Percentiles rank a stretch among this genome's conserved stretches.
Conservation (phyloP, 1,140 invertebrate species). For the Camponotus floridanus region DNA sequence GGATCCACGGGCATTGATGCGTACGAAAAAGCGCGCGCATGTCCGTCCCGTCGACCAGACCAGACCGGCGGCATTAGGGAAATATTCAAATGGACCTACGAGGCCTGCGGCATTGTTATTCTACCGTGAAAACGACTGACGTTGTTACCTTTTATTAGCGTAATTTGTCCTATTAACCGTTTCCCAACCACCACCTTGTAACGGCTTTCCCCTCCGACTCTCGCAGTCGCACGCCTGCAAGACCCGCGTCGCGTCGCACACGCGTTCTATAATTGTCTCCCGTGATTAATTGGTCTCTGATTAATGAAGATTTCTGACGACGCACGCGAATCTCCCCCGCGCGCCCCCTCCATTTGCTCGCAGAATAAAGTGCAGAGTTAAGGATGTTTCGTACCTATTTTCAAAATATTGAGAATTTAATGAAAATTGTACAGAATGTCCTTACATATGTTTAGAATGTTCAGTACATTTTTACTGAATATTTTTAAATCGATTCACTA, state of each 20-base stretch:
- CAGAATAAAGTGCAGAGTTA: not conserved
- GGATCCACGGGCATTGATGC: slow-evolving; percentile 79
- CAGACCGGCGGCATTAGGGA: slow-evolving; percentile 77
- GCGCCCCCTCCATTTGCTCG: not conserved
- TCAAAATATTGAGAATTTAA: too few species aligned
- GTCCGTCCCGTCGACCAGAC: slow-evolving; percentile 67
- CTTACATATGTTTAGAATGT: too few species aligned
- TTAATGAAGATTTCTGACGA: slow-evolving; percentile 41
- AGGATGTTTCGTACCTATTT: too few species aligned
- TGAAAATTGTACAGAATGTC: too few species aligned
- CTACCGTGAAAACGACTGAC: slow-evolving; percentile 83
- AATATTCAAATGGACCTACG: slow-evolving; percentile 82
- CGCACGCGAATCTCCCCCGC: not conserved
- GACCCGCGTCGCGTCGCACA: slow-evolving; percentile 32
- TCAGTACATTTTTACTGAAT: too few species aligned
- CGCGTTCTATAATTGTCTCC: slow-evolving; percentile 44
- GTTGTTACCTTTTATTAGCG: slow-evolving; percentile 83
- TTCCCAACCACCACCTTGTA: slow-evolving; percentile 76
- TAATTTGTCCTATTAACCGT: slow-evolving; percentile 83
- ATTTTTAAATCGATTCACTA: too few species aligned
- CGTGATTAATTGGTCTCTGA: slow-evolving; percentile 47
- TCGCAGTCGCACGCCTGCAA: slow-evolving; percentile 27
- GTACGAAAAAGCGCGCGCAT: slow-evolving; percentile 83
- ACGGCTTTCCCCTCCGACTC: slow-evolving; percentile 55
- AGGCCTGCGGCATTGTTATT: slow-evolving; percentile 80